Percentiles rank a stretch among this genome's conserved stretches.
Conservation (phyloP, 2,113 vertebrate genomes). For the Cynocephalus volans region DNA sequence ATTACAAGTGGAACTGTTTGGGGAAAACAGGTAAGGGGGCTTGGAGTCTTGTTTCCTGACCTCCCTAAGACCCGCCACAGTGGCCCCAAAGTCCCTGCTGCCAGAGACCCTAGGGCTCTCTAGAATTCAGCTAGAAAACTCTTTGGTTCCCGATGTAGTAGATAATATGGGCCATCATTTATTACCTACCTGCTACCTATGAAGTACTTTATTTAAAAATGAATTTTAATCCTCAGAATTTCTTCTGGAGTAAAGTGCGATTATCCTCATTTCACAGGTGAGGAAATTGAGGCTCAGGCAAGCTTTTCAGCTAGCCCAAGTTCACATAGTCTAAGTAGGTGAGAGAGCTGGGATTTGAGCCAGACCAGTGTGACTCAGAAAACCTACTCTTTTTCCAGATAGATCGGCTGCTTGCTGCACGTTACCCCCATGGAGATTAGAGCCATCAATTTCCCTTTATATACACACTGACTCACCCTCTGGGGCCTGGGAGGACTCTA, state of each 20-base stretch:
- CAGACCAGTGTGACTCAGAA: background rate
- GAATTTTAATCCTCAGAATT: background rate
- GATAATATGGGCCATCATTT: background rate
- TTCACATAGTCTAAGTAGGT: background rate
- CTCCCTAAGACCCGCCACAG: background rate
- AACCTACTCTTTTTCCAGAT: background rate
- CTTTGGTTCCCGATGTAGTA: background rate
- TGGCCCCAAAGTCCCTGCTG: background rate
- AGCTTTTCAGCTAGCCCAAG: background rate
- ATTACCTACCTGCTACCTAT: background rate
- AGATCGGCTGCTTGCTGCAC: background rate
- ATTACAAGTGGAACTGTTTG: background rate
- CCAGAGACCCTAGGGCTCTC: background rate
- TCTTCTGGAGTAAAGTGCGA: background rate
- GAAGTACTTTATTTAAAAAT: background rate
- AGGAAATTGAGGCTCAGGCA: background rate
- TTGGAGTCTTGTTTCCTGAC: background rate
- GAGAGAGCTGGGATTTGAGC: constrained; percentile 14
- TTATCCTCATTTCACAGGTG: background rate
- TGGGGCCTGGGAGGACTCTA: background rate
- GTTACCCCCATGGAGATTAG: background rate
- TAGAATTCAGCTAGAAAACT: background rate
- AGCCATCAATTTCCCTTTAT: background rate
- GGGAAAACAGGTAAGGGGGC: background rate
- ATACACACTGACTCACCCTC: background rate